phyloP scores from a whole-genome alignment of 1,140 invertebrate genomes.

The Psilanteris sp. region DNA sequence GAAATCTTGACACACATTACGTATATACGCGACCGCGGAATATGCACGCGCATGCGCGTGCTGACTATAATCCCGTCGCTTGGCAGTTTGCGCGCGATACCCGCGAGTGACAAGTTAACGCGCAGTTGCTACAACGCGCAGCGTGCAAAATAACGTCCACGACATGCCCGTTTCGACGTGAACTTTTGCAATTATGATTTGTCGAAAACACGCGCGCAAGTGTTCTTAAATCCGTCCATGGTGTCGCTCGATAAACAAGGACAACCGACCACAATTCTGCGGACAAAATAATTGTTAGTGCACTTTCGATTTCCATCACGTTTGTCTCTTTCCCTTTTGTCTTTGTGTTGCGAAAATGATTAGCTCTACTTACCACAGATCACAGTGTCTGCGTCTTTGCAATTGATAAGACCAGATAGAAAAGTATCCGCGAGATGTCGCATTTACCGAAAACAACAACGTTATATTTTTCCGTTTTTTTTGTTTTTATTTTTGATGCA shows the following conservation, averaged over 20 bases:
- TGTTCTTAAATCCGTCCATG: conserved; percentile 9
- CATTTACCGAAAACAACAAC: too few species aligned
- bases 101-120: conserved; percentile 32
- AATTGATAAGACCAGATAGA: too few species aligned
- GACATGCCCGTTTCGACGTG: neutral
- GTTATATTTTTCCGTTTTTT: too few species aligned
- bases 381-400: too few species aligned
- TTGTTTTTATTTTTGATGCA: too few species aligned
- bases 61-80: conserved; percentile 16
- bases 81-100: conserved; percentile 39
- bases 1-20: conserved; percentile 41
- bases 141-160: neutral
- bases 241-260: neutral
- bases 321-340: neutral
- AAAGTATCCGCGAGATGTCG: too few species aligned
- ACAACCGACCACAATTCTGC: neutral
- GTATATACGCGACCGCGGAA: neutral
- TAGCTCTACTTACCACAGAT: conserved; percentile 24
- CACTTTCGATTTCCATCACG: neutral
- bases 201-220: conserved; percentile 3
- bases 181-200: conserved; percentile 2
- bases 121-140: conserved; percentile 9
- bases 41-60: conserved; percentile 20
- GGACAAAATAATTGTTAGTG: conserved; percentile 21
- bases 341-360: conserved; percentile 8